Percentiles rank a stretch among this genome's conserved stretches.
phyloP scores from a whole-genome alignment of 2,888 invertebrate genomes.

The Tetramorium bicarinatum region DNA sequence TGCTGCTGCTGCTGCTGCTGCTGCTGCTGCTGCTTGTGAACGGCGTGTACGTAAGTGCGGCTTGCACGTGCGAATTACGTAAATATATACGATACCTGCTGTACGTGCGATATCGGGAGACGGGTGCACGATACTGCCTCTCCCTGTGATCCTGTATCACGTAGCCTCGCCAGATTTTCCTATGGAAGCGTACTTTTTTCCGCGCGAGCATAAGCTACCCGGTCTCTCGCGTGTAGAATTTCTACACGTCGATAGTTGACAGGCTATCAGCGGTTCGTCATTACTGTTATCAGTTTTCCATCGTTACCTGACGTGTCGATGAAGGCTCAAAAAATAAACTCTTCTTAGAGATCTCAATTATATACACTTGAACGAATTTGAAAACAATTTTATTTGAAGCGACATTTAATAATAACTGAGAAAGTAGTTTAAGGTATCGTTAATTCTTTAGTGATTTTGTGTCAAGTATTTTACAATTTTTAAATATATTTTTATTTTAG shows the following conservation, averaged over 20 bases:
- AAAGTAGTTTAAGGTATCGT: neutral
- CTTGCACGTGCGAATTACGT: conserved; percentile 54
- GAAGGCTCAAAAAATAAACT: neutral
- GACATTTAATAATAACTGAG: neutral
- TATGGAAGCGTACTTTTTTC: conserved; percentile 34
- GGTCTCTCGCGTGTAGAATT: conserved; percentile 20
- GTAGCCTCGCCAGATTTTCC: conserved; percentile 39
- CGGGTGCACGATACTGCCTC: conserved; percentile 25
- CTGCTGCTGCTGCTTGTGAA: conserved; percentile 6
- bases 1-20: conserved; percentile 33
- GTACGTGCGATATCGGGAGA: conserved; percentile 41
- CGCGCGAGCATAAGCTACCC: neutral
- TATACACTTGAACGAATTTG: neutral
- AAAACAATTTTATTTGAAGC: neutral
- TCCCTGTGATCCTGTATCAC: conserved; percentile 38
- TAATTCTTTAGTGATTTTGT: neutral
- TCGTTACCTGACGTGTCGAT: neutral
- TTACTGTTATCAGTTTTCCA: conserved; percentile 37
- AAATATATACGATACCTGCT: conserved; percentile 42
- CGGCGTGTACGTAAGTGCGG: conserved; percentile 19
- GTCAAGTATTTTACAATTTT: neutral
- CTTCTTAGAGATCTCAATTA: neutral
- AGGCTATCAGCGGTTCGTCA: conserved; percentile 38
- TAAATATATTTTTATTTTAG: neutral
- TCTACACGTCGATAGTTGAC: conserved; percentile 13